Conservation (phyloP, 2,888 invertebrate species). For the Leucophora obtusa region DNA sequence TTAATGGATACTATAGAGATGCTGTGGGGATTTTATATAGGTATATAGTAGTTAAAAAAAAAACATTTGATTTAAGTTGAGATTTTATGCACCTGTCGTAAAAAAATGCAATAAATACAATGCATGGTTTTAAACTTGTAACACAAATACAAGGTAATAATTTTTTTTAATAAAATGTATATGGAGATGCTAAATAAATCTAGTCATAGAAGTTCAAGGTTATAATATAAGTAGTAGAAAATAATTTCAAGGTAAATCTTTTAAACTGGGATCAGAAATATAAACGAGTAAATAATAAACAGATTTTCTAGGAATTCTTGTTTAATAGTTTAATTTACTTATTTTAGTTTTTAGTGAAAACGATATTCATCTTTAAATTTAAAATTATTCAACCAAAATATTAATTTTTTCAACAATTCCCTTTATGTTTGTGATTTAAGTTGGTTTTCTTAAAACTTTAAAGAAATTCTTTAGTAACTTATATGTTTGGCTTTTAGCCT, state of each 20-base stretch:
- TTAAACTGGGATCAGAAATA: no score
- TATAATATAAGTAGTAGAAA: not conserved
- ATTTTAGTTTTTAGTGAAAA: no score
- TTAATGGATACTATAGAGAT: slow-evolving; percentile 1
- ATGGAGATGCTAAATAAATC: slow-evolving; percentile 34
- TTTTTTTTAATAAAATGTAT: not conserved
- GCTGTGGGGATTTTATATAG: slow-evolving; percentile 33
- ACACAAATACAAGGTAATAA: not conserved
- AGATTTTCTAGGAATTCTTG: no score
- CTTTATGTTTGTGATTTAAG: not conserved
- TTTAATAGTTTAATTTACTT: no score
- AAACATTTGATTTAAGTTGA: slow-evolving; percentile 48
- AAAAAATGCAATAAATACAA: slow-evolving; percentile 30
- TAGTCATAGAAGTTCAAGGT: slow-evolving; percentile 52
- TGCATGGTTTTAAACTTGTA: slow-evolving; percentile 43
- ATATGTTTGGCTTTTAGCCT: not conserved
- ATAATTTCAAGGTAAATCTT: not conserved
- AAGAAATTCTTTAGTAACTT: not conserved
- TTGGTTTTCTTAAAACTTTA: not conserved
- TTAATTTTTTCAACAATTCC: not conserved
- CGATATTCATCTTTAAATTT: no score
- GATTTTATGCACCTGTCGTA: slow-evolving; percentile 62
- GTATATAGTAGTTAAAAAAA: slow-evolving; percentile 21
- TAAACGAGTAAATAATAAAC: no score
- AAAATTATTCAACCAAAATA: no score